Evolutionary conservation across 1,140 invertebrate genomes (phyloP), one percentile per base, ranked within the genome.

Genomic region (Phenacoccus solenopsis): DNA sequence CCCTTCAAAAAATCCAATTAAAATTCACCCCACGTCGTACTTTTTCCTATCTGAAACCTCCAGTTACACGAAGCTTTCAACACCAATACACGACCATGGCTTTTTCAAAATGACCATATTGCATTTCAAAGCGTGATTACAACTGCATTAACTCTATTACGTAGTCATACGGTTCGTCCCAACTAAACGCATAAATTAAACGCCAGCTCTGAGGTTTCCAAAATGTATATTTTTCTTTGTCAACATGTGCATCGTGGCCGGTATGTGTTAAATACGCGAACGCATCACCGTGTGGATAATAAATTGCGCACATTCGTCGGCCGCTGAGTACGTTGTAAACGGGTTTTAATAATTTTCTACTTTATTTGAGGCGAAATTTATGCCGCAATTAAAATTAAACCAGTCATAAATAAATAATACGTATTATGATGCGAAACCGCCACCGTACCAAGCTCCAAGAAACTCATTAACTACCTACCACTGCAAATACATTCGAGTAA

Each of bases 291-390:
- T 49, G 13, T 49, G 38, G 12, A n/a, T 49, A 49, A 49, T 49
- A 49, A 49, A 49, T 49, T 49, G 3, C 13, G 2, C 38, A 49
- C 38, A 16, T n/a, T 16, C 38, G 38, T 49, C 20, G 38, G 20
- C 38, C 12, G 38, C 38, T 49, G 20, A 10, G 38, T n/a, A 49
- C 38, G 38, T 49, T 49, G 12, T 49, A 49, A 49, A 49, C 38
- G 38, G 38, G 38, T 49, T 49, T 49, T 49, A 49, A 49, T 49
- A 49, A 49, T 49, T 49, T 49, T 49, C 38, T 49, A 49, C 38
- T 49, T 49, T 49, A 49, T 49, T 49, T 49, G 38, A 10, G 38
- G 38, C 20, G 38, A 49, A 49, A 49, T 49, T 49, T 49, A 49
- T 49, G 38, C 38, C 38, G 38, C 38, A 49, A 49, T 49, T 49